Base-by-base conservation (phyloP, 2,113 vertebrate species). In the Lepus americanus region DNA sequence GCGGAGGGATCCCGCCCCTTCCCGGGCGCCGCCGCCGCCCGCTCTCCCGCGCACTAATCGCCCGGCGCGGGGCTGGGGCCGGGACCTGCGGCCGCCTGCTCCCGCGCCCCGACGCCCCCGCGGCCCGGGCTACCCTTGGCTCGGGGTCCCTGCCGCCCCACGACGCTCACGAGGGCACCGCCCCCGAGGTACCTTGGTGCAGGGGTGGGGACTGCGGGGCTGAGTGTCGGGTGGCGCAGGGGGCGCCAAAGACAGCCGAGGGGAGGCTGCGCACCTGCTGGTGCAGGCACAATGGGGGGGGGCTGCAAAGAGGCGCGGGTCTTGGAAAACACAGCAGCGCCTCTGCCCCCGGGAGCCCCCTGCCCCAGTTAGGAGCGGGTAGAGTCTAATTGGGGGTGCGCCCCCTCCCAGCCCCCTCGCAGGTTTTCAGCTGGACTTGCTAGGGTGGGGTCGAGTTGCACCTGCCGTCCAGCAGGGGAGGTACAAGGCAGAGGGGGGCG, bases 1-100 rank as follows among this genome's bases (percentile, higher is more conserved):
- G 96, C 89, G 95, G 97, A 89, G 93, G 94, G 83, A 89, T 86
- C 93, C 96, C 96, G 96, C 96, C 96, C 96, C 95, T 93, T 86
- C 33, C 36, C 59, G 4, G 3, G 83, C 84, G 31, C 61, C 9
- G 78, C 87, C 2, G 39, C 95, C 36, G 64, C 67, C 72, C 44
- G 44, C 44, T 44, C 44, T 17, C 16, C 82, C 0, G 55, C 29
- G 25, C 51, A 1, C 10, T 89, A 83, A 49, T 72, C 83, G 55
- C 87, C 85, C 61, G 0, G 89, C 31, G 51, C n/a, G 23, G 4
- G 77, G 44, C 51, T 10, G 33, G 20, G 88, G 69, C 13, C 13
- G 6, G 25, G 12, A 0, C 12, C 2, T 22, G 51, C 49, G n/a
- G 31, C 3, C 5, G 5, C 36, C 10, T 39, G 0, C 83, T 59